A percentile compares a stretch with the other conserved stretches of the same genome.
These are phyloP conservation scores for Nomada goodeniana DNA, from an alignment of 2,888 invertebrate species.

Conservation along the genomic window DNA sequence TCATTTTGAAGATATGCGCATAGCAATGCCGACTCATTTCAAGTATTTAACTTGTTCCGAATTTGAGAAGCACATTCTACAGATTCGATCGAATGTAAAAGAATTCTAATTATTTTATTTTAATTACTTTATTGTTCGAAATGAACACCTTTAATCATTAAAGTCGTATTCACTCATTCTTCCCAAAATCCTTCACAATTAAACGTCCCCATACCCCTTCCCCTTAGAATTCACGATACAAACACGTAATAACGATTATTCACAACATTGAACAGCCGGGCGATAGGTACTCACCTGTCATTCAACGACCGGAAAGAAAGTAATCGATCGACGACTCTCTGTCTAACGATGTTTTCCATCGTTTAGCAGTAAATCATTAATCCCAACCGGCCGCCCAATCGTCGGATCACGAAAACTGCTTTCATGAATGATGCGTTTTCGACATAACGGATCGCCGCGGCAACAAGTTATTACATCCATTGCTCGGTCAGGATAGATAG, in stretches of 20 bases:
- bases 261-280: not conserved
- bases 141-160: no score
- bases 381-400: not conserved
- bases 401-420: conserved; percentile 5
- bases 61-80: no score
- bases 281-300: not conserved
- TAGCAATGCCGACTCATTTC: no score
- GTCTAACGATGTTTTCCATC: not conserved
- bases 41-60: no score
- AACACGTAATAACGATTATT: not conserved
- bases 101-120: not conserved
- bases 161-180: no score
- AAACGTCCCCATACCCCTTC: no score
- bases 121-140: not conserved
- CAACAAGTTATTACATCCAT: conserved; percentile 70
- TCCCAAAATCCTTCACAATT: no score
- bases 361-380: no score
- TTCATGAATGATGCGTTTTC: conserved; percentile 42
- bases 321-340: not conserved
- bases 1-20: no score
- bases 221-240: not conserved
- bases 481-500: conserved; percentile 67
- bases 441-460: conserved; percentile 38
- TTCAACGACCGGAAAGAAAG: not conserved
- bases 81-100: no score